Conservation (phyloP, 2,888 invertebrate species). For the Drosophila kanekoi region DNA sequence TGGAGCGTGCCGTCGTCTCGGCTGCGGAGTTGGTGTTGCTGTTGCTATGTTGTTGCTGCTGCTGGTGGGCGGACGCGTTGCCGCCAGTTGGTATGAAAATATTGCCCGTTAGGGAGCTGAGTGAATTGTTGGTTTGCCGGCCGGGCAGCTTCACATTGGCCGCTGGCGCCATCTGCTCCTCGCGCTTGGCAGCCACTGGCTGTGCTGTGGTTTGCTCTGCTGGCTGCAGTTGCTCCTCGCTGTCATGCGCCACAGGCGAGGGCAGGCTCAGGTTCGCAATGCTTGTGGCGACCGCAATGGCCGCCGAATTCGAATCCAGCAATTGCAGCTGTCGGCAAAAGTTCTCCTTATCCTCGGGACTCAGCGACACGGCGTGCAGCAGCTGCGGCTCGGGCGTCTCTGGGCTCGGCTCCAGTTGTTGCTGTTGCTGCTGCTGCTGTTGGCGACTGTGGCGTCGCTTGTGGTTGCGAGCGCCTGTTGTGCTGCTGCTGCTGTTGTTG, state of each 20-base stretch:
- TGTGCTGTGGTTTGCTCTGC: constrained; percentile 24
- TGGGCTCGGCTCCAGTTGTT: constrained; percentile 30
- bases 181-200: constrained; percentile 47
- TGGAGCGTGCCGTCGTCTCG: constrained; percentile 53
- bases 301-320: constrained; percentile 68
- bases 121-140: constrained; percentile 94
- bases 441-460: constrained; percentile 55
- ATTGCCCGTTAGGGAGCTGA: constrained; percentile 93
- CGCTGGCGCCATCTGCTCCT: constrained; percentile 84
- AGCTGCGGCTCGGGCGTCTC: constrained; percentile 29
- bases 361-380: constrained; percentile 69
- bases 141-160: constrained; percentile 86
- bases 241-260: constrained; percentile 63
- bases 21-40: constrained; percentile 34
- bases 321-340: constrained; percentile 77
- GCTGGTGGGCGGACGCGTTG: constrained; percentile 53
- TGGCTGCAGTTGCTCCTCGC: constrained; percentile 32
- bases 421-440: constrained; percentile 17
- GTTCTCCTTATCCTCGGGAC: constrained; percentile 83
- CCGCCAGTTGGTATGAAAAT: constrained; percentile 88
- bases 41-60: constrained; percentile 47
- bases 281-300: constrained; percentile 75
- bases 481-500: constrained; percentile 39
- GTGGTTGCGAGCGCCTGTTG: constrained; percentile 24
- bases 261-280: constrained; percentile 71